Evolutionary conservation across 2,113 vertebrate species (phyloP), one percentile per base, ranked within the genome.

Genomic region (Nycticorax nycticorax): DNA sequence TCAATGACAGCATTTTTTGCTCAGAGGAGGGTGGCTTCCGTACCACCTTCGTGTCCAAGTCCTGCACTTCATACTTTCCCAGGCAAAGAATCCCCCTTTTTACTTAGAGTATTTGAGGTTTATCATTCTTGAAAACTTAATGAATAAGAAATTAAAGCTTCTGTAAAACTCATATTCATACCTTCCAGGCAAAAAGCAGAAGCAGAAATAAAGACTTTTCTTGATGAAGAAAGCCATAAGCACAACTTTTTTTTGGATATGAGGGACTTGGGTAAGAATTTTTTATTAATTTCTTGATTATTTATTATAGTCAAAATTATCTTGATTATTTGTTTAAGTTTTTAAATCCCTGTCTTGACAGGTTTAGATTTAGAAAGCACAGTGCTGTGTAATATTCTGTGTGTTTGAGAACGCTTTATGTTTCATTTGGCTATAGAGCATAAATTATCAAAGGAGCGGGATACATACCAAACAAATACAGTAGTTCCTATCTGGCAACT

Each of bases 401-500:
- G 71, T 74, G n/a, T 94, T 95, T 96, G 85, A 95, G 89, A 92
- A 84, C 88, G 68, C 74, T 96, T 97, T 97, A 8, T 97, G 53
- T 98, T 83, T 94, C 91, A 3, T 74, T 85, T 96, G 95, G 67
- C 79, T 75, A 60, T 86, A 99, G 99, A 98, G 41, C 90, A 97
- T 84, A 91, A 93, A 45, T 96, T 99, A 80, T 97, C 98, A 89
- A 97, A 97, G 78, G 98, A 99, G 50, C 73, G 96, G 84, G 96
- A 98, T 47, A 43, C 37, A 1, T 99, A 98, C 91, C 95, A 96
- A 92, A 91, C 75, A 72, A 97, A 97, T 63, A 43, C 41, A 14
- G 41, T 99, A 52, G 95, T 92, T 90, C 98, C 99, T 56, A 55
- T 99, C 94, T 97, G 97, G 97, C 98, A 99, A 80, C 97, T 99